Evolutionary conservation across 2,113 vertebrate genomes (phyloP), one percentile per base, ranked within the genome.

Genomic region (Chamaetylas fuelleborni): DNA sequence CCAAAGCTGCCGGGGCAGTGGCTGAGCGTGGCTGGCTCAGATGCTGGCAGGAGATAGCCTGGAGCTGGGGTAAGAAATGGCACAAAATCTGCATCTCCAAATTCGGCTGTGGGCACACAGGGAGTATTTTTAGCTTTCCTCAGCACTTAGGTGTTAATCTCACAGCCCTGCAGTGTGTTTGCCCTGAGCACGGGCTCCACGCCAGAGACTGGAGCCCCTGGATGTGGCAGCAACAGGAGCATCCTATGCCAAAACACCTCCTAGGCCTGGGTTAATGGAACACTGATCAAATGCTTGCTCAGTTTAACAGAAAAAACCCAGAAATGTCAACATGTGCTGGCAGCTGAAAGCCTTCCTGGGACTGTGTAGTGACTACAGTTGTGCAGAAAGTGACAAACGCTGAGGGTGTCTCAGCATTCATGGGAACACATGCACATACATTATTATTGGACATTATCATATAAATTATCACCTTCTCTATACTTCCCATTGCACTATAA

Each of bases 371-470:
- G 53, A 47, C 29, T 57, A 34, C 62, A 90, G n/a, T 3, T 34
- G 45, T 20, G 74, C 16, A 34, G 53, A 31, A 93, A 86, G 79
- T 29, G 87, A 91, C 95, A 91, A 86, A 91, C 48, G 90, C 83
- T 4, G 57, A 17, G 18, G n/a, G 6, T 22, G 23, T 65, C 66
- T 33, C 67, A 81, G 80, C 33, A 31, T 92, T 95, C 95, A 87
- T 65, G 54, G 74, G 74, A 92, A 82, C 16, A 36, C 95, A 90
- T 82, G 73, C 42, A 72, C 87, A 58, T 67, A 71, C 56, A n/a
- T 93, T 96, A 92, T 93, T 90, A 86, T 23, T 5, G 19, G 81
- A 47, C 23, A 81, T 95, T 92, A 96, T 85, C 47, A 42, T 89
- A 51, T 83, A 94, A 95, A 89, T 91, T 53, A 96, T 88, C 77